Base-by-base conservation (phyloP, 2,797 vertebrate species). In the Acrossocheilus fasciatus region DNA sequence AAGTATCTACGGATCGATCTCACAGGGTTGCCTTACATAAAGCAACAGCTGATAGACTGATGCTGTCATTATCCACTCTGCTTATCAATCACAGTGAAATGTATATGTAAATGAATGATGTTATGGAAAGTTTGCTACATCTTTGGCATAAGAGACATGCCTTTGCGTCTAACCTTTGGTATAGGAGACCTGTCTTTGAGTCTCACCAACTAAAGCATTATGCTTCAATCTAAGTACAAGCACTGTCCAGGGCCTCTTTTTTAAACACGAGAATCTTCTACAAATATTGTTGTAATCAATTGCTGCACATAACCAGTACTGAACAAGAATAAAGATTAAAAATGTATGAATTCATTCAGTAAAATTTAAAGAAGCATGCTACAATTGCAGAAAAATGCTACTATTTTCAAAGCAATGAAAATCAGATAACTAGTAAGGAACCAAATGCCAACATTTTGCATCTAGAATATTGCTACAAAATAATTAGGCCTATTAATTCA, bases 11-110 rank as follows among this genome's bases (percentile, higher is more conserved):
- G 17, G 18, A 50, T 50, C 79, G 43, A 4, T 41, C 34, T 6
- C 10, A 2, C 3, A 52, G 52, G 41, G 12, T 62, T 59, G 54
- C 69, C 81, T 76, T 59, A 79, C 57, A 62, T 79, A 64, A 57
- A 43, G 15, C 39, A 43, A 59, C 36, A 30, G 77, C n/a, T 79
- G 23, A 64, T 10, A 23, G 47, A 43, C 30, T 39, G 11, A 83
- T 62, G 57, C 57, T 84, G 57, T 66, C 43, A 39, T 66, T 52
- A 50, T 47, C 72, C 47, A 34, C 8, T 82, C 68, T 12, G 34
- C 64, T 70, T 34, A 69, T 81, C 80, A 52, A 69, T 69, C 66
- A 54, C 11, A 5, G 34, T 70, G 62, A 81, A 52, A 52, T 68
- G 26, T n/a, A 47, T 50, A 81, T 52, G 62, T 36, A 36, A 15